Conservation (phyloP, 2,888 invertebrate genomes). For the Bellardia bayeri region DNA sequence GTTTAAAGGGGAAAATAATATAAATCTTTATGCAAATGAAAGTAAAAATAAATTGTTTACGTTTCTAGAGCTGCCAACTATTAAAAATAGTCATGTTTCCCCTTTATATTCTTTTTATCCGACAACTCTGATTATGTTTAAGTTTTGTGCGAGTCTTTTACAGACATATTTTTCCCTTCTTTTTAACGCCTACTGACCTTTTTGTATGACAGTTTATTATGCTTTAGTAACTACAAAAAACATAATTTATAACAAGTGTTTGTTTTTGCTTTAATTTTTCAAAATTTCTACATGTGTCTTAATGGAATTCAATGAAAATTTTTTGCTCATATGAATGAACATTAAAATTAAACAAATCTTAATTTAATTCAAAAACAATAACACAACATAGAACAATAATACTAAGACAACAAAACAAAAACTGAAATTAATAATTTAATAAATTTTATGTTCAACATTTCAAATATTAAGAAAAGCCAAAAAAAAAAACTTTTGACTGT, state of each 20-base stretch:
- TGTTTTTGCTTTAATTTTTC: conserved; percentile 9
- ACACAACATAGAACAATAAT: background rate
- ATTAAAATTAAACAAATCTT: conserved; percentile 34
- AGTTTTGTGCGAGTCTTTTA: too few species aligned
- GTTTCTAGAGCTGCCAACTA: too few species aligned
- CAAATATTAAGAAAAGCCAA: background rate
- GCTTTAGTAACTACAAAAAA: conserved; percentile 40
- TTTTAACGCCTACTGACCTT: conserved; percentile 61
- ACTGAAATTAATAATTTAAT: conserved; percentile 14
- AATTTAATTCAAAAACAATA: conserved; percentile 25
- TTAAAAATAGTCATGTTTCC: too few species aligned
- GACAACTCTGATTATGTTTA: background rate
- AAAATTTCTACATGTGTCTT: conserved; percentile 42
- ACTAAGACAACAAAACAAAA: background rate
- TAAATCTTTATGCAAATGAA: background rate
- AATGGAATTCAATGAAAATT: conserved; percentile 57
- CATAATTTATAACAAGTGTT: conserved; percentile 58
- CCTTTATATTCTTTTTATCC: background rate
- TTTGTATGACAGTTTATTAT: conserved; percentile 45
- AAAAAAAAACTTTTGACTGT: conserved; percentile 50
- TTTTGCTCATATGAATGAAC: conserved; percentile 18
- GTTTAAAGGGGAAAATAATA: background rate
- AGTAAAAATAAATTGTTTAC: too few species aligned
- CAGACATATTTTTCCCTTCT: background rate
- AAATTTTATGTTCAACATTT: conserved; percentile 3